Percentiles rank a stretch among this genome's conserved stretches.
phyloP scores from a whole-genome alignment of 23 tunicate genomes.

The Phallusia fumigata region DNA sequence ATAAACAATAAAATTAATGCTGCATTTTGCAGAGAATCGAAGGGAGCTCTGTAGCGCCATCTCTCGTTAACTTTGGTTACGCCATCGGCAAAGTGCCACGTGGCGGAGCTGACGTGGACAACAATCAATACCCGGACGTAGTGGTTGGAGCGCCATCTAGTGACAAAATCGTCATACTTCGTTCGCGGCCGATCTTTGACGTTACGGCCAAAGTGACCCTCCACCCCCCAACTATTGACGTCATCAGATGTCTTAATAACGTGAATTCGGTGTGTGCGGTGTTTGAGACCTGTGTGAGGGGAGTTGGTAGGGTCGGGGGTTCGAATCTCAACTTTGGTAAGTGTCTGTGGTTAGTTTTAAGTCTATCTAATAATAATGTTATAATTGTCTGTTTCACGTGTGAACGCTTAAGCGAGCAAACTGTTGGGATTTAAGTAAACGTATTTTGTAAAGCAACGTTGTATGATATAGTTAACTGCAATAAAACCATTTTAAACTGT shows the following conservation, averaged over 20 bases:
- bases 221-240: not conserved
- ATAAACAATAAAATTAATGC: too few species aligned
- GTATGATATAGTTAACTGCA: too few species aligned
- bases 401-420: too few species aligned
- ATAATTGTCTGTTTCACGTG: too few species aligned
- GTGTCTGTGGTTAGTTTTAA: not conserved
- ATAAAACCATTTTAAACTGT: too few species aligned
- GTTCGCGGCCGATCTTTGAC: constrained; percentile 1
- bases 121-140: constrained; percentile 23
- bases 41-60: not conserved
- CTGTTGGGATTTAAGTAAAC: too few species aligned
- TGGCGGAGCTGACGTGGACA: constrained; percentile 3
- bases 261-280: not conserved
- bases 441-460: too few species aligned
- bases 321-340: not conserved
- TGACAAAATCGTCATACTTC: constrained; percentile 9
- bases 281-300: not conserved
- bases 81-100: not conserved
- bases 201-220: not conserved
- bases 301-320: not conserved
- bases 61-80: constrained; percentile 10
- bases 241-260: constrained; percentile 4
- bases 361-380: too few species aligned
- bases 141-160: constrained; percentile 14
- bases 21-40: not conserved